phyloP scores from a whole-genome alignment of 1,140 invertebrate species.

The Sinella curviseta region DNA sequence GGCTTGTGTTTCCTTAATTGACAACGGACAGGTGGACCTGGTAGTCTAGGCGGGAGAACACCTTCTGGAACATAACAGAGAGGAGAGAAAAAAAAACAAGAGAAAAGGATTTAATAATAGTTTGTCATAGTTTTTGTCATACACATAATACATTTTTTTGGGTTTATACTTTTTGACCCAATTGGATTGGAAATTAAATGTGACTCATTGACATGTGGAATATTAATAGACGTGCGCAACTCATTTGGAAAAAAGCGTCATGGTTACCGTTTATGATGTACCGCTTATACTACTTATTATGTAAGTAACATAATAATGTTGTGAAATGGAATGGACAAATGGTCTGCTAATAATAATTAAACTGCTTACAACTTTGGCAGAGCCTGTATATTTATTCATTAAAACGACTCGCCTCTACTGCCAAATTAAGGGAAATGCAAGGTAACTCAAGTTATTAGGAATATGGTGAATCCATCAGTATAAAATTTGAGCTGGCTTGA shows the following conservation, averaged over 20 bases:
- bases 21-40: conserved; percentile 59
- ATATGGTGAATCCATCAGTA: not conserved
- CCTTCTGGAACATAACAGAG: conserved; percentile 49
- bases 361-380: too few relatives aligned
- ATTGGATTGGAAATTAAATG: too few relatives aligned
- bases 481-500: not conserved
- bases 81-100: conserved; percentile 7
- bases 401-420: not conserved
- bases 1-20: conserved; percentile 68
- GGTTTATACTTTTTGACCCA: too few relatives aligned
- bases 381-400: too few relatives aligned
- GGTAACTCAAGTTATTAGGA: not conserved
- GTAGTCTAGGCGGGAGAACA: conserved; percentile 52
- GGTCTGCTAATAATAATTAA: not conserved
- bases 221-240: too few relatives aligned
- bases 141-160: too few relatives aligned
- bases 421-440: not conserved
- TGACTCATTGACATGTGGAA: too few relatives aligned
- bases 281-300: too few relatives aligned
- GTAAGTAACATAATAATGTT: too few relatives aligned
- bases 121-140: not conserved
- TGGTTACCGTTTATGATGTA: too few relatives aligned
- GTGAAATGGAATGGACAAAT: not conserved
- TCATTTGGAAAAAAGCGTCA: too few relatives aligned
- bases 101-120: not conserved